Evolutionary conservation across 2,113 vertebrate species (phyloP).

Genomic region (Acrocephalus kingi): DNA sequence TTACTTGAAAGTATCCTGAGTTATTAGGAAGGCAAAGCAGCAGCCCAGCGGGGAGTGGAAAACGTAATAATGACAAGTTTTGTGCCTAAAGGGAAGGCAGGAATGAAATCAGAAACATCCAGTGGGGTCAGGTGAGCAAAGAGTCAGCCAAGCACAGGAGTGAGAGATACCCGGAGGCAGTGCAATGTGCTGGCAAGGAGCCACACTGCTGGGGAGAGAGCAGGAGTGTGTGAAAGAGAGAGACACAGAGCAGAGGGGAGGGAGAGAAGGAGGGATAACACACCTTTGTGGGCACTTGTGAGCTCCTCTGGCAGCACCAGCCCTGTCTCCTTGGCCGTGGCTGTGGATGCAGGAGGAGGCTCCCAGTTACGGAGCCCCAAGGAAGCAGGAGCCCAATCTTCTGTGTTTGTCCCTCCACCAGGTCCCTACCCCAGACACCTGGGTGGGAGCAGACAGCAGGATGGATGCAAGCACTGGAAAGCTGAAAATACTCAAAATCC

Average conservation of each 20-base stretch:
- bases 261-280: background rate
- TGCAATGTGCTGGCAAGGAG: conserved; percentile 18
- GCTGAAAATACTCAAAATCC: background rate
- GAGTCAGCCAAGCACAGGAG: conserved; percentile 55
- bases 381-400: background rate
- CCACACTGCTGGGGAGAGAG: background rate
- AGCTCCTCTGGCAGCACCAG: background rate
- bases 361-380: background rate
- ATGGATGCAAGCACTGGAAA: background rate
- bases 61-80: conserved; percentile 44
- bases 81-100: conserved; percentile 47
- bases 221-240: background rate
- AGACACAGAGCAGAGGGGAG: background rate
- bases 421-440: background rate
- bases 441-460: background rate
- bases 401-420: rapidly evolving
- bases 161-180: conserved; percentile 16
- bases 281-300: background rate
- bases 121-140: conserved; percentile 52
- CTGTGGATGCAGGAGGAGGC: background rate
- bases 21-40: conserved; percentile 31
- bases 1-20: conserved; percentile 10
- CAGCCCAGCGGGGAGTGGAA: background rate
- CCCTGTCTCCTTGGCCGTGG: background rate
- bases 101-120: conserved; percentile 48